Evolutionary conservation across 2,113 vertebrate genomes (phyloP).

Genomic region (Vimba vimba): DNA sequence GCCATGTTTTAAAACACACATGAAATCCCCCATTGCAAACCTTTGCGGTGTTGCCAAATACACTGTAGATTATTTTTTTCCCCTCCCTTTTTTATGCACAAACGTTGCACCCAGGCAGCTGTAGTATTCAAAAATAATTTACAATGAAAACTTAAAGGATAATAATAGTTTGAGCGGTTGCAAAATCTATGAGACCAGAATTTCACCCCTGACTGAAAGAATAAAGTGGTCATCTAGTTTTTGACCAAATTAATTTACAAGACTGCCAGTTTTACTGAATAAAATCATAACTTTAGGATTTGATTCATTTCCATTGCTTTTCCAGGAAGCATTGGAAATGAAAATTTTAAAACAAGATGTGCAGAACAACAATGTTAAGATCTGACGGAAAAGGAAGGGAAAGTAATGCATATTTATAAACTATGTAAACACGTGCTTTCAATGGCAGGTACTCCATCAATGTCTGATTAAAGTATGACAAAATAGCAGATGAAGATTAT

Average conservation of each 20-base stretch:
- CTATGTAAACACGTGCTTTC: too few relatives aligned
- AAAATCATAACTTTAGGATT: neutral
- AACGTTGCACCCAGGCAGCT: neutral
- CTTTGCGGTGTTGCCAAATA: neutral
- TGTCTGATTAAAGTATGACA: too few relatives aligned
- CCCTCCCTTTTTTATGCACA: neutral
- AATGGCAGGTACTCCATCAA: too few relatives aligned
- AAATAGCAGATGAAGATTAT: too few relatives aligned
- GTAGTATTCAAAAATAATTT: neutral
- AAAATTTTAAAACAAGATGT: neutral
- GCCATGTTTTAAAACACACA: constrained; percentile 21
- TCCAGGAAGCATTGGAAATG: neutral
- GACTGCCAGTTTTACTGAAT: neutral
- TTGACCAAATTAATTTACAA: neutral
- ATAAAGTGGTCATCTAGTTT: neutral
- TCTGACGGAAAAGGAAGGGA: neutral
- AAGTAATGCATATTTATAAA: neutral
- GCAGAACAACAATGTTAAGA: neutral
- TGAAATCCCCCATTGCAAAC: neutral
- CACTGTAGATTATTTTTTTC: neutral
- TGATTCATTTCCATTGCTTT: neutral
- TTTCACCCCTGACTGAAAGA: neutral
- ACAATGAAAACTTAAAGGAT: neutral
- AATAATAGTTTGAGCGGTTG: neutral
- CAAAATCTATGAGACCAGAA: neutral